Evolutionary conservation across 2,113 vertebrate genomes (phyloP).

Genomic region (Mugil cephalus): DNA sequence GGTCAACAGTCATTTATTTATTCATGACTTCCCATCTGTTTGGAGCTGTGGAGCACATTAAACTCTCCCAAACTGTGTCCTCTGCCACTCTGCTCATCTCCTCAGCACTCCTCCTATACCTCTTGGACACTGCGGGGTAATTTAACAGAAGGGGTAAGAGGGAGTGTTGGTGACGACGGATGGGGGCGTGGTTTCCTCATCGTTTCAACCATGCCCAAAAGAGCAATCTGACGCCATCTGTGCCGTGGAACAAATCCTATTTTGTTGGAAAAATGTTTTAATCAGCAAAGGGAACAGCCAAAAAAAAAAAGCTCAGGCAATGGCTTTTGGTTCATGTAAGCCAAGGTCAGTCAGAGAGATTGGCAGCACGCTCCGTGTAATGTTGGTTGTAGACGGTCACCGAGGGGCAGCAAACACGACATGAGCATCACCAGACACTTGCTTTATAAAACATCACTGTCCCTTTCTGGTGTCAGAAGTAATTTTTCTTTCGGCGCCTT

Average conservation of each 20-base stretch:
- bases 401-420: not conserved
- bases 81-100: constrained; percentile 19
- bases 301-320: constrained; percentile 5
- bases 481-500: constrained; percentile 18
- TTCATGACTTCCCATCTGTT: constrained; percentile 60
- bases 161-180: not conserved
- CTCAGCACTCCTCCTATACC: constrained; percentile 1
- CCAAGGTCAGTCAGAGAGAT: constrained; percentile 49
- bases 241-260: constrained; percentile 60
- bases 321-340: constrained; percentile 32
- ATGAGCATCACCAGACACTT: constrained; percentile 3
- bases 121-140: constrained; percentile 1
- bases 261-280: constrained; percentile 49
- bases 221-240: constrained; percentile 71
- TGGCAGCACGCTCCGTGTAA: not conserved
- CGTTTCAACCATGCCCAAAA: constrained; percentile 46
- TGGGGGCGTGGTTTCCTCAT: constrained; percentile 27
- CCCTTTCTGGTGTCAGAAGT: constrained; percentile 36
- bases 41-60: constrained; percentile 34
- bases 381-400: constrained; percentile 10
- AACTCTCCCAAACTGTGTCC: constrained; percentile 32
- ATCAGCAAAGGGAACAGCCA: constrained; percentile 50
- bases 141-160: not conserved
- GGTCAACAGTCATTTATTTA: constrained; percentile 51
- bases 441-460: constrained; percentile 32